Percentiles rank a stretch among this genome's conserved stretches.
Conservation (phyloP, 1,140 invertebrate species). For the Tribolium castaneum region DNA sequence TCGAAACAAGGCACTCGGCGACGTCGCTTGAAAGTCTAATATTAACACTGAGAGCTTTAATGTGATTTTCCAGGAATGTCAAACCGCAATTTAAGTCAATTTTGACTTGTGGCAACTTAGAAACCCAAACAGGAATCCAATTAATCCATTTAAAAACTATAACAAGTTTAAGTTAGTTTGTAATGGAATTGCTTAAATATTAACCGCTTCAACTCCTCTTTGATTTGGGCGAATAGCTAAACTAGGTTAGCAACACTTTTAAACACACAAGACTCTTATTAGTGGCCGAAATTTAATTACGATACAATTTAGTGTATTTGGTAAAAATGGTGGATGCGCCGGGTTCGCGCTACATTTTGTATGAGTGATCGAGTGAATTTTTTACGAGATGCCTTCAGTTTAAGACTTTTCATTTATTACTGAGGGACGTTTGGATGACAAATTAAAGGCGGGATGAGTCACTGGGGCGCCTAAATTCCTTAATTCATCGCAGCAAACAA, state of each 20-base stretch:
- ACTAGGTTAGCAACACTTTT: neutral
- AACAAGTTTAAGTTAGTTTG: slow-evolving; percentile 33
- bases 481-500: slow-evolving; percentile 8
- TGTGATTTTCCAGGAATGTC: neutral
- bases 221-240: slow-evolving; percentile 1
- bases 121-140: neutral
- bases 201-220: slow-evolving; percentile 9
- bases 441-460: neutral
- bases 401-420: slow-evolving; percentile 13
- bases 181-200: slow-evolving; percentile 38
- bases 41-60: neutral
- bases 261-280: neutral
- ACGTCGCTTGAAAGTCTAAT: neutral
- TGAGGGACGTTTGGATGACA: slow-evolving; percentile 7
- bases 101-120: slow-evolving; percentile 20
- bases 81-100: neutral
- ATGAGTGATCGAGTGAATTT: slow-evolving; percentile 26
- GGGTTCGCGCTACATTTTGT: neutral
- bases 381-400: slow-evolving; percentile 18
- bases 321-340: slow-evolving; percentile 25
- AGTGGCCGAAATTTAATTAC: neutral
- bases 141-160: slow-evolving; percentile 28
- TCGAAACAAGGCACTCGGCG: too few species aligned
- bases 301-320: neutral
- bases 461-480: neutral